These are phyloP conservation scores for Acanthurus leucopareius DNA, from an alignment of 2,797 vertebrate genomes.

Conservation along the genomic window DNA sequence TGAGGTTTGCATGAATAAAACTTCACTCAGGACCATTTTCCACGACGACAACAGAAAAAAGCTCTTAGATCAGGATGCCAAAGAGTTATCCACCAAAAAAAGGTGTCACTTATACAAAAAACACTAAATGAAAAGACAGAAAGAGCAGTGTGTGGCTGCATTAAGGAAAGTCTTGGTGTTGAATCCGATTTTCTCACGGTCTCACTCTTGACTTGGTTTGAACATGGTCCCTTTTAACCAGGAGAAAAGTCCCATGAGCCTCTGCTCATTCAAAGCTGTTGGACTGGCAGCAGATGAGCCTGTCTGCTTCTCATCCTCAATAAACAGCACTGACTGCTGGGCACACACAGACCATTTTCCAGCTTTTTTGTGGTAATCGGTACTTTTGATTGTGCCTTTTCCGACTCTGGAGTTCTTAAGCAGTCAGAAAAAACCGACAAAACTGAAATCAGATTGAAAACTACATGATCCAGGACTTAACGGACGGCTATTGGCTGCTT, in stretches of 20 bases:
- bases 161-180: background rate
- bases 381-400: too few species aligned
- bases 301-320: slow-evolving; percentile 38
- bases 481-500: background rate
- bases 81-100: background rate
- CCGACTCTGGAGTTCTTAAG: background rate
- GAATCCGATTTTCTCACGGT: background rate
- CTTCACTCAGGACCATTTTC: background rate
- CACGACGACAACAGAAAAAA: background rate
- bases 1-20: background rate
- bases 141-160: accelerated
- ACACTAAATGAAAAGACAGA: background rate
- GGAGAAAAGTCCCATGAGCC: background rate
- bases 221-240: background rate
- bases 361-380: slow-evolving; percentile 31
- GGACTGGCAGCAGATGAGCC: slow-evolving; percentile 8
- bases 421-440: background rate
- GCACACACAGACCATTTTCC: slow-evolving; percentile 18
- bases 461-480: accelerated
- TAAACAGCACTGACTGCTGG: slow-evolving; percentile 32
- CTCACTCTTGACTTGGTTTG: background rate
- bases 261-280: background rate
- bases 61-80: background rate
- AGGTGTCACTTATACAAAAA: background rate
- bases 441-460: background rate